Percentiles rank a stretch among this genome's conserved stretches.
Evolutionary conservation across 2,113 vertebrate species (phyloP).

Genomic region (Puntigrus tetrazona): DNA sequence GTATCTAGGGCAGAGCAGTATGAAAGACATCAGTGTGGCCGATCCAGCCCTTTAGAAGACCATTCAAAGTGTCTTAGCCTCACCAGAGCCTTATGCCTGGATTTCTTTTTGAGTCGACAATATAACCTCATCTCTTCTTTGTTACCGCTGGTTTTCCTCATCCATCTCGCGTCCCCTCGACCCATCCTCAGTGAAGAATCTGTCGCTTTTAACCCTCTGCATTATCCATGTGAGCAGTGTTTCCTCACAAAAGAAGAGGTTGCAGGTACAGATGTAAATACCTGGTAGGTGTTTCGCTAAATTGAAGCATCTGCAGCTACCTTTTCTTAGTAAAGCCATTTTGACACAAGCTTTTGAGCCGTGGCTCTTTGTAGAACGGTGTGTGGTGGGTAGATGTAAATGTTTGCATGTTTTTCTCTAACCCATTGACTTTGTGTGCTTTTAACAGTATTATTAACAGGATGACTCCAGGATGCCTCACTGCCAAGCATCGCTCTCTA

Average conservation of each 20-base stretch:
- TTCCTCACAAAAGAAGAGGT: constrained; percentile 34
- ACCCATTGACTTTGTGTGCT: constrained; percentile 45
- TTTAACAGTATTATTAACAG: constrained; percentile 50
- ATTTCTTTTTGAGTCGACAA: not conserved
- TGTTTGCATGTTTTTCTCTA: constrained; percentile 48
- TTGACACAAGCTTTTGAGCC: constrained; percentile 42
- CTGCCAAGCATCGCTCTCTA: constrained; percentile 27
- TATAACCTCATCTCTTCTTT: constrained; percentile 21
- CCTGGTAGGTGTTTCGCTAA: constrained; percentile 25
- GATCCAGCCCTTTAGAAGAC: constrained; percentile 42
- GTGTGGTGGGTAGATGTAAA: constrained; percentile 38
- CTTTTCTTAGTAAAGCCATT: constrained; percentile 40
- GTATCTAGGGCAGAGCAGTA: constrained; percentile 27
- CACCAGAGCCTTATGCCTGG: constrained; percentile 43
- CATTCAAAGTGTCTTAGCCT: constrained; percentile 45
- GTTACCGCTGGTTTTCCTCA: constrained; percentile 24
- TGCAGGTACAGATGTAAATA: constrained; percentile 36
- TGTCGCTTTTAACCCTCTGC: not conserved
- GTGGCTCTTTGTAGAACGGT: constrained; percentile 24
- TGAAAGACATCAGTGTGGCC: constrained; percentile 37
- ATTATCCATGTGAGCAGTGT: constrained; percentile 11
- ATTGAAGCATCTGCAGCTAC: constrained; percentile 29
- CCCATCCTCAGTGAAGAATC: constrained; percentile 2
- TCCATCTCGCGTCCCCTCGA: not conserved
- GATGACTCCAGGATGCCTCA: constrained; percentile 26